Evolutionary conservation across 1,140 invertebrate genomes (phyloP).

Genomic region (Arion vulgaris): DNA sequence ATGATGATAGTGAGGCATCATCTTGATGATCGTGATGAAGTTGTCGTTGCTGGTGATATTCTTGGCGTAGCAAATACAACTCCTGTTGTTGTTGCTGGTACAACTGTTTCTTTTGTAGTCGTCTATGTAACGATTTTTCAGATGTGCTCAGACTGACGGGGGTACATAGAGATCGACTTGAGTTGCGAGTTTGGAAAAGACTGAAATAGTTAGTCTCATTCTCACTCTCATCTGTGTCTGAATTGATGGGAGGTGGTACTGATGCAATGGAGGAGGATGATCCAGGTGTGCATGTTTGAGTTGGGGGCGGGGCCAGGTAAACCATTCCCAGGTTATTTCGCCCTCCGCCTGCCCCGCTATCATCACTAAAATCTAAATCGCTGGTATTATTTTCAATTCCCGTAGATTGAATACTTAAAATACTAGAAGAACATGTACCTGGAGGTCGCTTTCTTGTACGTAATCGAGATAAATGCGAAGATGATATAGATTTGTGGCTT

Average conservation of each 20-base stretch:
- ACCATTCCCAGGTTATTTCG: neutral
- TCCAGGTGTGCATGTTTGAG: neutral
- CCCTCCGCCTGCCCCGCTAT: neutral
- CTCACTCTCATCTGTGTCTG: constrained; percentile 33
- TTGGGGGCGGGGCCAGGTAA: neutral
- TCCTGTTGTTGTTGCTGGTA: constrained; percentile 30
- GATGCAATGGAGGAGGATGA: neutral
- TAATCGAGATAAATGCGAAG: neutral
- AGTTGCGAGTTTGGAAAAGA: constrained; percentile 11
- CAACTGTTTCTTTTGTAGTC: constrained; percentile 25
- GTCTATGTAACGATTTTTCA: constrained; percentile 16
- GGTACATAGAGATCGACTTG: constrained; percentile 9
- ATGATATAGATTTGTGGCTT: neutral
- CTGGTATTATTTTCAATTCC: neutral
- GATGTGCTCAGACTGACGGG: constrained; percentile 4
- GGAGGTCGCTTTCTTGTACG: neutral
- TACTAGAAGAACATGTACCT: too few relatives aligned
- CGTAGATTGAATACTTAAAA: neutral
- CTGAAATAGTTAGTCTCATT: constrained; percentile 25
- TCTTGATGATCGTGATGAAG: neutral
- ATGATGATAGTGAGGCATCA: neutral
- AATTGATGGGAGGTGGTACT: neutral
- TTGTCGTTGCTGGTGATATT: neutral
- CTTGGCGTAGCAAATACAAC: neutral
- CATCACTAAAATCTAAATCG: neutral